Conservation (phyloP, 2,888 invertebrate species). For the Dolichopus griseipennis region DNA sequence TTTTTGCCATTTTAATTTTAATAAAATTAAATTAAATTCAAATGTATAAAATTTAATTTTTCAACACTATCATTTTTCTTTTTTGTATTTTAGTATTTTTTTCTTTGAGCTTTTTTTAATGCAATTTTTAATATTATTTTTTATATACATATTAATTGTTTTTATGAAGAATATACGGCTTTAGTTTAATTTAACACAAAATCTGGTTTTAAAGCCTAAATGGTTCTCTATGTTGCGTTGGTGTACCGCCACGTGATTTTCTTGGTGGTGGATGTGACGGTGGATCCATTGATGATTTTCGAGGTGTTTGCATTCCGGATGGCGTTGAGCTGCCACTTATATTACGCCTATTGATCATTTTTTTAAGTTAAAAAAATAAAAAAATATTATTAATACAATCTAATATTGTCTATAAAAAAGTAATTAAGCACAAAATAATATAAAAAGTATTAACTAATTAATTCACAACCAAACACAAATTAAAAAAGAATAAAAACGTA, state of each 20-base stretch:
- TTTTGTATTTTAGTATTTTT: neutral
- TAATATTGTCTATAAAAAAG: slow-evolving; percentile 17
- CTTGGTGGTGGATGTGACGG: slow-evolving; percentile 31
- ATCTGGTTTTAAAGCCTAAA: slow-evolving; percentile 55
- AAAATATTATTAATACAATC: slow-evolving; percentile 10
- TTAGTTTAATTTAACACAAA: neutral
- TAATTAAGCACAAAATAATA: slow-evolving; percentile 15
- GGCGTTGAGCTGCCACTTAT: slow-evolving; percentile 43
- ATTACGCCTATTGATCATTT: slow-evolving; percentile 32
- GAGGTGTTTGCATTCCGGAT: slow-evolving; percentile 43
- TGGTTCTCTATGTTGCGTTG: slow-evolving; percentile 53
- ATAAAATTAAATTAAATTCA: too few relatives aligned
- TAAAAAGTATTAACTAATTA: neutral
- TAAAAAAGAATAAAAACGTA: too few relatives aligned
- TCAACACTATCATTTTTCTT: too few relatives aligned
- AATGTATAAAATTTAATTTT: too few relatives aligned
- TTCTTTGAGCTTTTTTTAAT: neutral
- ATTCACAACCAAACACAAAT: too few relatives aligned
- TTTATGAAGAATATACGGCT: neutral
- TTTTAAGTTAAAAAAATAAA: slow-evolving; percentile 6
- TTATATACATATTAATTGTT: neutral
- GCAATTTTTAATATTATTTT: neutral
- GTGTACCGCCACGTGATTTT: slow-evolving; percentile 41
- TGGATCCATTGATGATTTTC: slow-evolving; percentile 41
- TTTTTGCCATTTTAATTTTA: too few relatives aligned